A percentile compares a stretch with the other conserved stretches of the same genome.
phyloP scores from a whole-genome alignment of 1,140 invertebrate genomes.

The Drosophila santomea region DNA sequence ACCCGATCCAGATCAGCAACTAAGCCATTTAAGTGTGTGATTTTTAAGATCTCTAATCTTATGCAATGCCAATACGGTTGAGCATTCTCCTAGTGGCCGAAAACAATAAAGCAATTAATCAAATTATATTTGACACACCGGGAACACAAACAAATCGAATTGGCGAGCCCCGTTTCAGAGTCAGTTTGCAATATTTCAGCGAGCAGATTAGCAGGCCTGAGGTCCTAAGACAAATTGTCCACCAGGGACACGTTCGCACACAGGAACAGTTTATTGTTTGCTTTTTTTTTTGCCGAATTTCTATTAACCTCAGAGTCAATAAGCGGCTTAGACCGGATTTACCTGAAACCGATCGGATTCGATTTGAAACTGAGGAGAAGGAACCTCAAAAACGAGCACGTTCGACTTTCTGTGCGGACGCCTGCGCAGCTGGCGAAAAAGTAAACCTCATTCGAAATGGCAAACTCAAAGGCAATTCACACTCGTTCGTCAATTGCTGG shows the following conservation, averaged over 20 bases:
- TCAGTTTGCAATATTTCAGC: slow-evolving; percentile 72
- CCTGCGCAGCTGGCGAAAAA: slow-evolving; percentile 73
- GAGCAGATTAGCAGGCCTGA: slow-evolving; percentile 64
- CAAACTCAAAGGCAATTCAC: slow-evolving; percentile 80
- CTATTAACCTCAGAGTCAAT: slow-evolving; percentile 77
- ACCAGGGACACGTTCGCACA: slow-evolving; percentile 69
- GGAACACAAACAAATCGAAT: slow-evolving; percentile 60
- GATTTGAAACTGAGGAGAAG: slow-evolving; percentile 4
- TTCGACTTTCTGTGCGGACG: slow-evolving; percentile 41
- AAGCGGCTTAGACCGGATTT: slow-evolving; percentile 69
- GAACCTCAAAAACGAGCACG: slow-evolving; percentile 51
- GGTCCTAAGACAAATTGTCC: slow-evolving; percentile 68
- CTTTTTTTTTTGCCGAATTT: slow-evolving; percentile 56
- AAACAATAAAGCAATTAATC: slow-evolving; percentile 79
- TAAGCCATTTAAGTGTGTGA: slow-evolving; percentile 24
- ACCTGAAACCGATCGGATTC: slow-evolving; percentile 57
- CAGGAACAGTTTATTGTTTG: slow-evolving; percentile 53
- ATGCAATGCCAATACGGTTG: slow-evolving; percentile 27
- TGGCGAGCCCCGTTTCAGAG: slow-evolving; percentile 38
- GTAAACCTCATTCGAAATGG: slow-evolving; percentile 31
- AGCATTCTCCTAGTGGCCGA: slow-evolving; percentile 25
- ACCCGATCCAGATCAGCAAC: not conserved
- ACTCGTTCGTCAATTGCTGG: slow-evolving; percentile 73
- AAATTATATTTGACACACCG: slow-evolving; percentile 72
- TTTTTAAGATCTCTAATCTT: slow-evolving; percentile 43